phyloP scores from a whole-genome alignment of 1,140 invertebrate genomes.

The Aleiodes sp. region DNA sequence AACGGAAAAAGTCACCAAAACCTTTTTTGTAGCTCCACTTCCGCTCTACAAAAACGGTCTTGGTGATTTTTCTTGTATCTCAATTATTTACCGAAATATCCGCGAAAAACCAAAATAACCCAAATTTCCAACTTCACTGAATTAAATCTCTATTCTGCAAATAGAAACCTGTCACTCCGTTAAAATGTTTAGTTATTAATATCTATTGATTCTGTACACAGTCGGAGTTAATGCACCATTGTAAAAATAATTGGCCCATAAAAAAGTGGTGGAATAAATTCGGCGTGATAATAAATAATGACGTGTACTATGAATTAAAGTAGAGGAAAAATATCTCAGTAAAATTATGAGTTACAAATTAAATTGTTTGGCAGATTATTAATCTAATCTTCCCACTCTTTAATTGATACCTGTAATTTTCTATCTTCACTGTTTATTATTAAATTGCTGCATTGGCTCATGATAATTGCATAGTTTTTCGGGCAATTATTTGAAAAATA shows the following conservation, averaged over 20 bases:
- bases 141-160: too few relatives aligned
- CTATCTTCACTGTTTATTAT: constrained; percentile 2
- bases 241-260: neutral
- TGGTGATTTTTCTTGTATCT: too few relatives aligned
- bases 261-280: neutral
- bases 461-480: constrained; percentile 3
- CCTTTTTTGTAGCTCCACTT: too few relatives aligned
- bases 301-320: neutral
- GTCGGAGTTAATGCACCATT: constrained; percentile 1
- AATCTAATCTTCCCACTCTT: neutral
- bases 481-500: too few relatives aligned
- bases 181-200: neutral
- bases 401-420: neutral
- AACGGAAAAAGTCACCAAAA: too few relatives aligned
- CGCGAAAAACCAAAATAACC: too few relatives aligned
- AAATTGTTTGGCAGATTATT: neutral
- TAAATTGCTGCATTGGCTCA: constrained; percentile 7
- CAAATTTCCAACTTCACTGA: too few relatives aligned
- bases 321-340: neutral
- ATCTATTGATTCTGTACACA: neutral
- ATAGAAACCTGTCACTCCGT: neutral
- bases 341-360: neutral
- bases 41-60: too few relatives aligned
- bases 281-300: neutral
- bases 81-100: too few relatives aligned